A percentile compares a stretch with the other conserved stretches of the same genome.
These are phyloP conservation scores for Acanthosoma haemorrhoidale DNA, from an alignment of 2,888 invertebrate genomes.

Conservation along the genomic window DNA sequence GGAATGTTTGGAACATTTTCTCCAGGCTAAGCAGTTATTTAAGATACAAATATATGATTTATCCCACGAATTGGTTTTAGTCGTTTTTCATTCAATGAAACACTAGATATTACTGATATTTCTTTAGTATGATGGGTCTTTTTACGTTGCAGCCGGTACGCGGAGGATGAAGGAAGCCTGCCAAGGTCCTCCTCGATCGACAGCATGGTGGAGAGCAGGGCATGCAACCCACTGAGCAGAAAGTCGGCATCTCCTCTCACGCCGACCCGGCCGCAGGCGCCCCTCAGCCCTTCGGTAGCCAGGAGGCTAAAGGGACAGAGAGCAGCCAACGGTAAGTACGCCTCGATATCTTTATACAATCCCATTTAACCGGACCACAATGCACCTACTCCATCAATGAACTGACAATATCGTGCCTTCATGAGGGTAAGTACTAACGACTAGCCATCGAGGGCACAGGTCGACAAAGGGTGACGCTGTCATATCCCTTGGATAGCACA, in stretches of 20 bases:
- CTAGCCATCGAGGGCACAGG: neutral
- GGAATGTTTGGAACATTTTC: too few species aligned
- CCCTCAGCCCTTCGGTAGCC: slow-evolving; percentile 64
- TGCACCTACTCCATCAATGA: neutral
- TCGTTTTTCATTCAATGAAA: too few species aligned
- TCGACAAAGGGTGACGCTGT: too few species aligned
- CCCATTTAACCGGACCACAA: neutral
- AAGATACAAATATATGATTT: too few species aligned
- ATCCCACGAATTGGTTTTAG: too few species aligned
- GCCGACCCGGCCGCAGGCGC: slow-evolving; percentile 34
- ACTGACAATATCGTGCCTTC: neutral
- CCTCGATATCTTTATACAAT: neutral
- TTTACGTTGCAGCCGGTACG: slow-evolving; percentile 32
- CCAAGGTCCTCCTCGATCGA: slow-evolving; percentile 43
- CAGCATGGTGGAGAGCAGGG: slow-evolving; percentile 42
- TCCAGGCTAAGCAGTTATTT: too few species aligned
- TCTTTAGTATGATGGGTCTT: too few species aligned
- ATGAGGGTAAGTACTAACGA: neutral
- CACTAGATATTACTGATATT: too few species aligned
- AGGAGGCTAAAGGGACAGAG: slow-evolving; percentile 69
- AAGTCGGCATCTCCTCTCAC: slow-evolving; percentile 42
- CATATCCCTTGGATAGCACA: too few species aligned
- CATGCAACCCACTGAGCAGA: slow-evolving; percentile 42
- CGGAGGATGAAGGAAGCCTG: slow-evolving; percentile 37
- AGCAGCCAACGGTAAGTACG: slow-evolving; percentile 63